Percentiles rank a stretch among this genome's conserved stretches.
phyloP scores from a whole-genome alignment of 2,113 vertebrate genomes.

The Protomyctophum bolini region DNA sequence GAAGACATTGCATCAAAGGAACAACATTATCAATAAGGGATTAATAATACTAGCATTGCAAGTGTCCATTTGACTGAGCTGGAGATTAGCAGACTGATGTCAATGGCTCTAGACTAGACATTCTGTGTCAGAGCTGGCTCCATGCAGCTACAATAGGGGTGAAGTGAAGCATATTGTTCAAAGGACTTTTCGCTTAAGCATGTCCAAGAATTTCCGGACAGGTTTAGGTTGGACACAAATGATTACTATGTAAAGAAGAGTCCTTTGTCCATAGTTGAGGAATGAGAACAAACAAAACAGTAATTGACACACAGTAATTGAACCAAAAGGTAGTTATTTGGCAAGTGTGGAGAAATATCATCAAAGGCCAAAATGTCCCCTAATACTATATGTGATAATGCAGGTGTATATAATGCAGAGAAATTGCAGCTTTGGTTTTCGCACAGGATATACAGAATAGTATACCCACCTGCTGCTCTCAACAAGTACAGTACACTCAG shows the following conservation, averaged over 20 bases:
- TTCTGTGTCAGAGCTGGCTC: slow-evolving; percentile 54
- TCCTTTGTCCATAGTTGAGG: slow-evolving; percentile 50
- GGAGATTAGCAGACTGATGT: slow-evolving; percentile 58
- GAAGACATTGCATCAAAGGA: slow-evolving; percentile 26
- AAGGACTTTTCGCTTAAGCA: slow-evolving; percentile 63
- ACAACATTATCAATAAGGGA: slow-evolving; percentile 30
- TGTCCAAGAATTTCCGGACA: slow-evolving; percentile 63
- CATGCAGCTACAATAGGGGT: slow-evolving; percentile 47
- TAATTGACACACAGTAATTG: too few species aligned
- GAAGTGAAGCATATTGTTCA: slow-evolving; percentile 62
- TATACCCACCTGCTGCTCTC: neutral
- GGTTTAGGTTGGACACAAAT: slow-evolving; percentile 48
- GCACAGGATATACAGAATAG: neutral
- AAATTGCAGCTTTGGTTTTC: neutral
- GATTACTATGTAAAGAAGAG: slow-evolving; percentile 25
- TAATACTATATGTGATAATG: neutral
- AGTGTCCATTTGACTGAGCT: slow-evolving; percentile 54
- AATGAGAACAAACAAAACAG: slow-evolving; percentile 24
- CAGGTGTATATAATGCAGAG: slow-evolving; percentile 10
- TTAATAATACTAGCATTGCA: slow-evolving; percentile 38
- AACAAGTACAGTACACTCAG: neutral
- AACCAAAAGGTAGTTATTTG: too few species aligned
- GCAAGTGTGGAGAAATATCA: too few species aligned
- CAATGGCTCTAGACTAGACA: slow-evolving; percentile 45
- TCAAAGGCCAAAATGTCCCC: too few species aligned